These are phyloP conservation scores for Goniozus legneri DNA, from an alignment of 1,140 invertebrate species.

Conservation along the genomic window DNA sequence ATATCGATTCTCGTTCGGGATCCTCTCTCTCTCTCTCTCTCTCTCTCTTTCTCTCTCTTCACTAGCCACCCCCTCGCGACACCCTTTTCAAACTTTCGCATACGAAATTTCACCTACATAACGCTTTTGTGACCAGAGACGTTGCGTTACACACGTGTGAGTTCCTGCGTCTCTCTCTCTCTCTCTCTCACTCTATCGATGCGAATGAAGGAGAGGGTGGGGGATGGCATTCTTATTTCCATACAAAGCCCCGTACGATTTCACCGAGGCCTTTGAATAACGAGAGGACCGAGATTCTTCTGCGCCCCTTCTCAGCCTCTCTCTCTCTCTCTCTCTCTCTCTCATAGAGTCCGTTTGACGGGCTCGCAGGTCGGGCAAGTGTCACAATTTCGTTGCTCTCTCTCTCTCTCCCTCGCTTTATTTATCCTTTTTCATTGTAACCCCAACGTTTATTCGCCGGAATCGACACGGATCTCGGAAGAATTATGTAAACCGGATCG, in stretches of 20 bases:
- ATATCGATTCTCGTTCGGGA: conserved; percentile 10
- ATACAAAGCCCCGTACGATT: conserved; percentile 41
- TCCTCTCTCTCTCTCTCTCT: neutral
- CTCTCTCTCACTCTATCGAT: no score
- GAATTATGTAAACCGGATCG: conserved; percentile 48
- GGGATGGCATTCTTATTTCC: conserved; percentile 43
- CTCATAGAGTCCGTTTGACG: conserved; percentile 3
- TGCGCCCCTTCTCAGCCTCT: neutral
- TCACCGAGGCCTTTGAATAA: conserved; percentile 36
- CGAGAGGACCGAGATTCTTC: conserved; percentile 20
- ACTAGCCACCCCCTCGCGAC: conserved; percentile 9
- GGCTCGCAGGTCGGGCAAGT: conserved; percentile 33
- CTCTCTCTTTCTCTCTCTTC: conserved; percentile 6
- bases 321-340: conserved; percentile 12
- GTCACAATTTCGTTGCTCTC: conserved; percentile 48
- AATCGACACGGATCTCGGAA: conserved; percentile 30
- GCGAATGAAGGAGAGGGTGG: no score
- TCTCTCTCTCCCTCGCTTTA: no score
- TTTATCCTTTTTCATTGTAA: no score
- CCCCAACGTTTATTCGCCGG: conserved; percentile 24
- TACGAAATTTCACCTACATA: conserved; percentile 24
- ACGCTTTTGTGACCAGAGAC: neutral
- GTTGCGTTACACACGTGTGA: conserved; percentile 6
- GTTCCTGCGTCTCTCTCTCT: no score
- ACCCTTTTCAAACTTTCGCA: conserved; percentile 31